Conservation (phyloP, 1,140 invertebrate genomes). For the Bombus sibiricus region DNA sequence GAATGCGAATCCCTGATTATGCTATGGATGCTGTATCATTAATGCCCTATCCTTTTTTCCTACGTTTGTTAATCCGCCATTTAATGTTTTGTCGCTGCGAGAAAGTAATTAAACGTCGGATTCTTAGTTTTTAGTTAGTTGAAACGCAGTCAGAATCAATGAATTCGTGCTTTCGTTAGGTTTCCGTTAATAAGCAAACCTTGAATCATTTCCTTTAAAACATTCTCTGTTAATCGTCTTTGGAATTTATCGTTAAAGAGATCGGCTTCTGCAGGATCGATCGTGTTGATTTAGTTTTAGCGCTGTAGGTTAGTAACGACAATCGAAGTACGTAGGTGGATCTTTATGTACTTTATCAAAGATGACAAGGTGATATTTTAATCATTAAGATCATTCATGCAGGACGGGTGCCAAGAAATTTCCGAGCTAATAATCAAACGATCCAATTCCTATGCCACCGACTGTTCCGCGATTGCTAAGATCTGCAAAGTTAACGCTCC, state of each 20-base stretch:
- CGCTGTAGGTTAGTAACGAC: no score
- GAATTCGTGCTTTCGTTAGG: not conserved
- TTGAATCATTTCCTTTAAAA: not conserved
- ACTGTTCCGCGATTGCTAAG: no score
- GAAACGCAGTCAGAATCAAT: not conserved
- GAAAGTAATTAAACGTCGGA: no score
- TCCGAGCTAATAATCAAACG: no score
- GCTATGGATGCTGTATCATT: not conserved
- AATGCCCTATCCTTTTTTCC: not conserved
- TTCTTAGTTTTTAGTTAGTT: not conserved
- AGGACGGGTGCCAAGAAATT: no score
- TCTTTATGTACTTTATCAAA: no score
- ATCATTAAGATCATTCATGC: no score
- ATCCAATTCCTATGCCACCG: no score
- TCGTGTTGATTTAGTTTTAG: no score
- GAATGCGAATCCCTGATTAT: slow-evolving; percentile 13
- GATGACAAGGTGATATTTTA: no score
- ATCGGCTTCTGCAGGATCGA: not conserved
- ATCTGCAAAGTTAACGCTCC: no score
- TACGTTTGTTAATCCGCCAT: not conserved
- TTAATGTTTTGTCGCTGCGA: not conserved
- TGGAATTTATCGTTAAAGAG: not conserved
- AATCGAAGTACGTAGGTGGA: no score
- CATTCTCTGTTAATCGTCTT: not conserved
- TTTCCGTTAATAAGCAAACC: not conserved